Conservation (phyloP, 2,113 vertebrate species). For the Peromyscus maniculatus region DNA sequence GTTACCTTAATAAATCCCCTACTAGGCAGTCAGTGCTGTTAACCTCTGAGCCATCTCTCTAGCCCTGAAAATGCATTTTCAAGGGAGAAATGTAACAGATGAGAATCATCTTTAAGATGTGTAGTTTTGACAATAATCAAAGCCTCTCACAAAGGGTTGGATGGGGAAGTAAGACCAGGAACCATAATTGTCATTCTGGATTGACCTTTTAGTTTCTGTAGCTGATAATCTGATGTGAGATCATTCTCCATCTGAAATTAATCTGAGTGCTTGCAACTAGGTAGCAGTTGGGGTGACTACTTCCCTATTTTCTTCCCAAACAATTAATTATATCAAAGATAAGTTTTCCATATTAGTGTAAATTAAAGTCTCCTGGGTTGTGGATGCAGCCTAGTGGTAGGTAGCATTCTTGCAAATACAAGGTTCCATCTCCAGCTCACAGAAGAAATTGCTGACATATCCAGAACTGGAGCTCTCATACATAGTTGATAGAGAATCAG, state of each 20-base stretch:
- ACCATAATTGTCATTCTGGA: background rate
- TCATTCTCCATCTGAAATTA: background rate
- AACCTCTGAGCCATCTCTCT: no score
- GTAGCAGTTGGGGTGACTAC: background rate
- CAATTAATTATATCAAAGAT: background rate
- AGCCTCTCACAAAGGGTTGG: background rate
- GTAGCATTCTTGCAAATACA: background rate
- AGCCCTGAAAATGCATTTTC: background rate
- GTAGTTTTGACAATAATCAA: background rate
- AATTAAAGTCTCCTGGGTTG: background rate
- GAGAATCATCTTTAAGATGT: background rate
- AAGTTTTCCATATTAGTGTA: background rate
- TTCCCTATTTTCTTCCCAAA: background rate
- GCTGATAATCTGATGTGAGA: background rate
- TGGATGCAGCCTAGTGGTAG: background rate
- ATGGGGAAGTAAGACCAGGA: background rate
- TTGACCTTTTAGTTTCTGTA: background rate
- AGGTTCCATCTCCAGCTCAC: background rate
- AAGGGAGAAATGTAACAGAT: background rate
- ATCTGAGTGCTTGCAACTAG: background rate
- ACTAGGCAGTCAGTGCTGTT: no score
- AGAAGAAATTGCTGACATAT: background rate
- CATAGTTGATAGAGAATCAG: background rate
- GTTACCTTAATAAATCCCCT: no score
- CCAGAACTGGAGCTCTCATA: background rate